Base-by-base conservation (phyloP, 2,113 vertebrate species). In the Osmerus mordax region DNA sequence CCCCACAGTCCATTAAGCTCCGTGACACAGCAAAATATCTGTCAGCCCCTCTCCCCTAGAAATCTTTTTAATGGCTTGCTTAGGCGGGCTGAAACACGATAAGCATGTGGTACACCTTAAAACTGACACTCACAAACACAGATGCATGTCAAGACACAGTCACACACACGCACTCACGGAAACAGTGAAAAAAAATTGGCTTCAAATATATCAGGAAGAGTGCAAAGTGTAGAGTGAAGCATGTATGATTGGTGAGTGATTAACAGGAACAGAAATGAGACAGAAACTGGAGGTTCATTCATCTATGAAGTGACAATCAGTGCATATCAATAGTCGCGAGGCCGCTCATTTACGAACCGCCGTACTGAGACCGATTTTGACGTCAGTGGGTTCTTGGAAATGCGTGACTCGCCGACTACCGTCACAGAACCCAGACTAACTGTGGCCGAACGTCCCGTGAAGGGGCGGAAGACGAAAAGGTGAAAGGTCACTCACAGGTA, bases 401-500 rank as follows among this genome's bases (percentile, higher is more conserved):
- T 36, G 32, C 5, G 32, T 36, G 32, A 36, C 32, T 36, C 7
- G 7, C 7, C 32, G 4, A 36, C 32, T 36, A 7, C 7, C 32
- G 32, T 36, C 41, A 47, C 41, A 11, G 41, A 47, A 9, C 41
- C 41, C 9, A 7, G 9, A 12, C 25, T 28, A 28, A 28, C 25
- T 28, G 25, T 28, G 25, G 25, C 25, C 25, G 2, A 28, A 28
- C 25, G 25, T 9, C 9, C 9, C 0, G 41, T 2, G 41, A 11
- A 60, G 51, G 12, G 3, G 4, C 61, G 25, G 29, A 55, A 59
- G 32, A 63, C 3, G 12, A 69, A 2, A 72, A 58, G 14, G n/a
- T 32, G 16, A 8, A 56, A 9, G 2, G 14, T 53, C 88, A 97
- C 97, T 98, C 87, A 99, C 97, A 99, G 92, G 81, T 99, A 99